Conservation (phyloP, 2,113 vertebrate genomes). For the Himantopus leucocephalus region DNA sequence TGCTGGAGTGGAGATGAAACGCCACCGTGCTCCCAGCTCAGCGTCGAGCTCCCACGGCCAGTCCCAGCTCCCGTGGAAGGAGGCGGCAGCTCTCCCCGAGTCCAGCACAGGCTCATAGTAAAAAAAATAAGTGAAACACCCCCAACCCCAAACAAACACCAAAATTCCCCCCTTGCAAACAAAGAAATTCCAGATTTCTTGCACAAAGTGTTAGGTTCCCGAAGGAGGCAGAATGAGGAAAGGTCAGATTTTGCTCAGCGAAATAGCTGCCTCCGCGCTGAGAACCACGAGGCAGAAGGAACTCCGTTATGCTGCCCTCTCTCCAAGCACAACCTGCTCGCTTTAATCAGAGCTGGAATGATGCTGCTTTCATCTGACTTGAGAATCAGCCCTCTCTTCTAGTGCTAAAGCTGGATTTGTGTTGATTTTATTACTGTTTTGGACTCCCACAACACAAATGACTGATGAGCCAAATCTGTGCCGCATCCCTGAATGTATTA, state of each 20-base stretch:
- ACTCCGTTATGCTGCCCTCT: background rate
- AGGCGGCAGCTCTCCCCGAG: background rate
- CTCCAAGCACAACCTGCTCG: background rate
- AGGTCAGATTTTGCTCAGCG: background rate
- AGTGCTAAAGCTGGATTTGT: constrained; percentile 9
- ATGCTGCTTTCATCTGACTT: constrained; percentile 23
- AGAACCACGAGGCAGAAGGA: background rate
- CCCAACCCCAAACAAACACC: background rate
- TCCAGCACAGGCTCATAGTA: rapidly evolving
- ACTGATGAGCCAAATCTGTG: constrained; percentile 56
- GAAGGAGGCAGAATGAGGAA: background rate
- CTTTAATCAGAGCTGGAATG: constrained; percentile 38
- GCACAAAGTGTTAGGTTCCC: background rate
- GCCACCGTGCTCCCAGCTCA: rapidly evolving
- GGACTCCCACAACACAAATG: constrained; percentile 36
- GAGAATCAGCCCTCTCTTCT: constrained; percentile 27
- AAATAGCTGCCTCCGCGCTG: background rate
- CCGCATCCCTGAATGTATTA: background rate
- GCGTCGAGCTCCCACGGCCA: background rate
- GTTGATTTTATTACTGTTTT: constrained; percentile 58
- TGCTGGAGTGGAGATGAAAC: background rate
- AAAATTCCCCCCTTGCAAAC: background rate
- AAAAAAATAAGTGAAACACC: background rate
- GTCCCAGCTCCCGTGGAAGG: background rate
- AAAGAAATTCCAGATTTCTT: background rate